Percentiles rank a stretch among this genome's conserved stretches.
Conservation (phyloP, 1,140 invertebrate genomes). For the Aradophagus sp. region DNA sequence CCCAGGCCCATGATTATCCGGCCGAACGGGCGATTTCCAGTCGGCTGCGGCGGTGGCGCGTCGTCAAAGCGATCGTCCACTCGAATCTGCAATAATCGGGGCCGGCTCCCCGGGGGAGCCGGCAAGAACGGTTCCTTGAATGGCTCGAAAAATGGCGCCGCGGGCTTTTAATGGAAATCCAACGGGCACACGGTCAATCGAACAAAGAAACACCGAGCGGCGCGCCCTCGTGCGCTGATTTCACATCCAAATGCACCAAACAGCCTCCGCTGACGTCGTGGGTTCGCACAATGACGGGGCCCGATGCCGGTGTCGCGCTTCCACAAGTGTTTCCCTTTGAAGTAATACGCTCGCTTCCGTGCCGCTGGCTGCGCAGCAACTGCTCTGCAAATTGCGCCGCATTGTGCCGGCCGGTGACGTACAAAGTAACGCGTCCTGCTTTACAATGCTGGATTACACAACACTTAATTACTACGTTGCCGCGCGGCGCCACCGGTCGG, state of each 20-base stretch:
- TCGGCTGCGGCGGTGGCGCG: too few relatives aligned
- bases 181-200: slow-evolving; percentile 48
- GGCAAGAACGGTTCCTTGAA: slow-evolving; percentile 1
- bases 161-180: slow-evolving; percentile 40
- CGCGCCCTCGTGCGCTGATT: slow-evolving; percentile 40
- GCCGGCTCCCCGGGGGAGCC: neutral
- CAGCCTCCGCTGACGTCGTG: slow-evolving; percentile 37
- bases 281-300: slow-evolving; percentile 48
- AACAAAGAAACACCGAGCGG: slow-evolving; percentile 35
- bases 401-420: slow-evolving; percentile 28
- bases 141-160: slow-evolving; percentile 11
- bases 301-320: slow-evolving; percentile 38
- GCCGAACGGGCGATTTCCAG: too few relatives aligned
- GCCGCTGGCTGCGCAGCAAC: slow-evolving; percentile 32
- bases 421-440: slow-evolving; percentile 46
- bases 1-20: too few relatives aligned
- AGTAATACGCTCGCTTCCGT: slow-evolving; percentile 58
- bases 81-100: slow-evolving; percentile 13
- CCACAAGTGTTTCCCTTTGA: slow-evolving; percentile 58
- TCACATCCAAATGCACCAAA: slow-evolving; percentile 51
- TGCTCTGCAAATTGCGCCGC: slow-evolving; percentile 37
- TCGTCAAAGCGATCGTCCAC: slow-evolving; percentile 12
- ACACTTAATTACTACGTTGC: slow-evolving; percentile 50
- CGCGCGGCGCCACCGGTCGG: too few relatives aligned
- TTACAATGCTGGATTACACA: slow-evolving; percentile 41